Evolutionary conservation across 2,888 invertebrate species (phyloP), one percentile per base, ranked within the genome.

Genomic region (Neoscelio sp.): DNA sequence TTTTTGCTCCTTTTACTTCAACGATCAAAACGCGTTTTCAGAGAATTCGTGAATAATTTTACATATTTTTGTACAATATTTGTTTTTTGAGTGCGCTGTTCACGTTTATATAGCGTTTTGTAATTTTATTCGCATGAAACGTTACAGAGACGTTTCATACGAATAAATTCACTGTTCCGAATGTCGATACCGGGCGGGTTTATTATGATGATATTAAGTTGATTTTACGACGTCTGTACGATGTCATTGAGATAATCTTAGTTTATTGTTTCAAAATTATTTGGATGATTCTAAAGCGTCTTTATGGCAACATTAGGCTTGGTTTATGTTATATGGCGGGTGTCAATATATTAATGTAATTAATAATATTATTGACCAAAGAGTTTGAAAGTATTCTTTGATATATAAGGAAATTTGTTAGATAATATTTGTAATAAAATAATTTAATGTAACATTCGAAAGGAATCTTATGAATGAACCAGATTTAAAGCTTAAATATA

Each of bases 231-330:
- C 38, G 64, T 64, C 76, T 76, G 65, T 56, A 76, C 64, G 44
- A 76, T 76, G 56, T 62, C 68, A 70, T 70, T 76, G 52, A 70
- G 67, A 76, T 77, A 77, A 77, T 70, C 64, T 77, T 70, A 54
- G 64, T 77, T 77, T 70, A 77, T 70, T 64, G 64, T 70, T 77
- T 58, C 64, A 50, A 58, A 77, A 62, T 76, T 76, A 76, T 76
- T 68, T 54, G 60, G 68, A 76, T 68, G 62, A 68, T 68, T 68
- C 54, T 50, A 54, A 68, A 76, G 54, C 40, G 62, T 62, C 62
- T 76, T 76, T 62, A 76, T 56, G 62, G 18, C 17, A 46, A 40
- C 38, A 62, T 76, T 76, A 68, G 68, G 40, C 62, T 62, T 33
- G 42, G 44, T 75, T 67, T 60, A 75, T 40, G 54, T 52, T 28